A percentile compares a stretch with the other conserved stretches of the same genome.
Conservation (phyloP, 2,888 invertebrate genomes). For the Spicauda simplicius region DNA sequence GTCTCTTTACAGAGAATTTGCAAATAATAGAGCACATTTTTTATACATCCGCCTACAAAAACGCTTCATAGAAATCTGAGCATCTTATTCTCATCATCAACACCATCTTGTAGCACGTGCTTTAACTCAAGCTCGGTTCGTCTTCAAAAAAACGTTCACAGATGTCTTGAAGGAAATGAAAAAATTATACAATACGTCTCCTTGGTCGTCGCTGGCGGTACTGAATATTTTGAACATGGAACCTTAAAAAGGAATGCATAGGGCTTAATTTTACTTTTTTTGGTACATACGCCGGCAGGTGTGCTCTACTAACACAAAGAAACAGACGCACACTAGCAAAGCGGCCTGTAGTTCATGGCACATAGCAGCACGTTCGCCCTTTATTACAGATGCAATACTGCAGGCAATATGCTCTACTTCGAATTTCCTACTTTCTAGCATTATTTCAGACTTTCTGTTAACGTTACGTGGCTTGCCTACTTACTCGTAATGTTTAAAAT, state of each 20-base stretch:
- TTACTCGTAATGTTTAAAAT: not conserved
- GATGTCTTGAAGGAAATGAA: conserved; percentile 61
- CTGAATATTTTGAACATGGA: conserved; percentile 58
- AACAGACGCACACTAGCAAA: conserved; percentile 49
- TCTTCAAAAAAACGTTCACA: conserved; percentile 61
- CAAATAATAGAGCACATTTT: not conserved
- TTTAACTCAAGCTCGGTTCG: conserved; percentile 47
- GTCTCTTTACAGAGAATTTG: conserved; percentile 6
- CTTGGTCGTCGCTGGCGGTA: conserved; percentile 50
- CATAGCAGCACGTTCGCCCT: conserved; percentile 63
- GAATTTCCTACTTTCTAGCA: conserved; percentile 31
- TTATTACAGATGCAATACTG: conserved; percentile 54
- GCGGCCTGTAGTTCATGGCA: conserved; percentile 43
- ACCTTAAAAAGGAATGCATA: conserved; percentile 35
- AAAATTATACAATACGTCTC: conserved; percentile 57
- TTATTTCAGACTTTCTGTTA: conserved; percentile 21
- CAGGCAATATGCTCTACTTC: conserved; percentile 58
- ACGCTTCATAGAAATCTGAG: not conserved
- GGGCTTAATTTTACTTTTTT: conserved; percentile 3
- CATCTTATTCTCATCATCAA: conserved; percentile 24
- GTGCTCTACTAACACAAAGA: conserved; percentile 49
- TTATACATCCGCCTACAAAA: not conserved
- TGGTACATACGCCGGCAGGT: conserved; percentile 48
- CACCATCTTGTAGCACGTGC: conserved; percentile 63
- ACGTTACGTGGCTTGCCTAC: conserved; percentile 9